phyloP scores from a whole-genome alignment of 2,797 vertebrate species.

The Protonibea diacanthus region DNA sequence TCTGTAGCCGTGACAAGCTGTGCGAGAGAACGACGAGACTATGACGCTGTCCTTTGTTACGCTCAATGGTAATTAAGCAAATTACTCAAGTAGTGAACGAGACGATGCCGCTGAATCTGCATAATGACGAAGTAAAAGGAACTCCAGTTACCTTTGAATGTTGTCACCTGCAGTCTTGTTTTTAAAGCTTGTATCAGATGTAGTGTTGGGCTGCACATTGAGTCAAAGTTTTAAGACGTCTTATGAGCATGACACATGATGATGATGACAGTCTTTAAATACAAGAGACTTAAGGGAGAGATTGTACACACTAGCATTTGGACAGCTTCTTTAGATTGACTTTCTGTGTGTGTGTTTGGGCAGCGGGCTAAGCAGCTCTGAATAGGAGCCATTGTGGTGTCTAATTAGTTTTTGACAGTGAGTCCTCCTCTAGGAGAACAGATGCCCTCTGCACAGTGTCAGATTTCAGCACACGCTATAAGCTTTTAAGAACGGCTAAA shows the following conservation, averaged over 20 bases:
- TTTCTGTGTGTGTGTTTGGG: slow-evolving; percentile 19
- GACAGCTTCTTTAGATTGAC: slow-evolving; percentile 9
- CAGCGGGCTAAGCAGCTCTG: slow-evolving; percentile 41
- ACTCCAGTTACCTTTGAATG: neutral
- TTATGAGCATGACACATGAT: neutral
- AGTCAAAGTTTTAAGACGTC: neutral
- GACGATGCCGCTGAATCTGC: neutral
- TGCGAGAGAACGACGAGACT: neutral
- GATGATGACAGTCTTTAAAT: neutral
- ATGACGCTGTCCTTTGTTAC: neutral
- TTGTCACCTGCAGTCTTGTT: neutral
- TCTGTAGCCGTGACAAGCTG: neutral
- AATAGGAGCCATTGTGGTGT: slow-evolving; percentile 67
- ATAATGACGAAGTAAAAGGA: neutral
- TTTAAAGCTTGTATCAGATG: no score
- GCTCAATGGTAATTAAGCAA: neutral
- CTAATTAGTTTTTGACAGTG: slow-evolving; percentile 70
- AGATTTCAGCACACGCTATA: slow-evolving; percentile 65
- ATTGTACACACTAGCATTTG: neutral
- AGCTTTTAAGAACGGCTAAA: slow-evolving; percentile 74
- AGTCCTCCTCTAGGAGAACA: slow-evolving; percentile 63
- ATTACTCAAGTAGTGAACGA: neutral
- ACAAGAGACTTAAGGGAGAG: neutral
- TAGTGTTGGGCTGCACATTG: no score
- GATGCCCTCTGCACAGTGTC: slow-evolving; percentile 68